These are phyloP conservation scores for Thecocarcelia acutangulata DNA, from an alignment of 2,888 invertebrate genomes.

Conservation along the genomic window DNA sequence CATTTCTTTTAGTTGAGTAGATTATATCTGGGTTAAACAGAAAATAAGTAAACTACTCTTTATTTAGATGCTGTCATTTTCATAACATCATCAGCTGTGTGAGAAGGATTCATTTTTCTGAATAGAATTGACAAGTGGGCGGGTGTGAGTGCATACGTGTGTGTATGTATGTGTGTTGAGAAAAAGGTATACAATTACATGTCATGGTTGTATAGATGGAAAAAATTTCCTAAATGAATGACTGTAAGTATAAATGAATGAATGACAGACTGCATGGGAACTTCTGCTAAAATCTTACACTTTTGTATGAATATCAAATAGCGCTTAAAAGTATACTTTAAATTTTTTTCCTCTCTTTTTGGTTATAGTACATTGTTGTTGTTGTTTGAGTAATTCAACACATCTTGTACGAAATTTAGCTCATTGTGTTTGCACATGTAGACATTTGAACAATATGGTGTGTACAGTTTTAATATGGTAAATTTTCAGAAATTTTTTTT, in stretches of 20 bases:
- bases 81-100: conserved; percentile 6
- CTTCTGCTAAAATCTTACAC: conserved; percentile 18
- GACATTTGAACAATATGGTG: conserved; percentile 46
- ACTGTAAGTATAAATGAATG: too few relatives aligned
- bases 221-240: too few relatives aligned
- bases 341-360: conserved; percentile 21
- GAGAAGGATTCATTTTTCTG: not conserved
- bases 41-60: conserved; percentile 23
- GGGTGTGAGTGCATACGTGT: too few relatives aligned
- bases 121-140: conserved; percentile 24
- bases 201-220: conserved; percentile 15
- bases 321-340: conserved; percentile 47
- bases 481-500: not conserved
- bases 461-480: conserved; percentile 14
- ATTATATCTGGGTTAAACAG: conserved; percentile 53
- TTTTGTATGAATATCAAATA: conserved; percentile 32
- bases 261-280: not conserved
- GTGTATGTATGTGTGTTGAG: not conserved
- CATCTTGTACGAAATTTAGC: conserved; percentile 40
- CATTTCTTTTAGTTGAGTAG: conserved; percentile 33
- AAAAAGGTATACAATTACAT: conserved; percentile 36
- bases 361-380: not conserved
- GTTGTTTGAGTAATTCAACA: not conserved
- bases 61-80: not conserved
- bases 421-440: conserved; percentile 27